Evolutionary conservation across 1,140 invertebrate genomes (phyloP).

Genomic region (Leptopilina boulardi): DNA sequence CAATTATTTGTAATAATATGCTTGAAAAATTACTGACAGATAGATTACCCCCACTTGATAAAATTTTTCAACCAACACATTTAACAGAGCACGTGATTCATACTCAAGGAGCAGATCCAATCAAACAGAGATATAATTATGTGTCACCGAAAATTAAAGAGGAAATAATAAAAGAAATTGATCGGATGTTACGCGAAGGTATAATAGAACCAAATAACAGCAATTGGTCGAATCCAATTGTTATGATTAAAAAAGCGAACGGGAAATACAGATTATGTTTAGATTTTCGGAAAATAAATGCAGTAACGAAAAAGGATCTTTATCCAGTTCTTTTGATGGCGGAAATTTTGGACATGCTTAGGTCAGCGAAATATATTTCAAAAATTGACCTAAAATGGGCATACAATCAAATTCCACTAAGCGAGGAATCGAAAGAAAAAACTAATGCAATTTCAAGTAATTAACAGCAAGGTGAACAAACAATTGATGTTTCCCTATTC

Average conservation of each 20-base stretch:
- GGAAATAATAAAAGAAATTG: background rate
- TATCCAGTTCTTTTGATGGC: background rate
- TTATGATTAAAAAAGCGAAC: background rate
- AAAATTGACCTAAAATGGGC: background rate
- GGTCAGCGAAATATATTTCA: background rate
- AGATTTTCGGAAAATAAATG: background rate
- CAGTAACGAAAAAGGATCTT: background rate
- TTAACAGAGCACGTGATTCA: too few relatives aligned
- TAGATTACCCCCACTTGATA: too few relatives aligned
- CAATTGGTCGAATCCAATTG: background rate
- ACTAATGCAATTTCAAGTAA: too few relatives aligned
- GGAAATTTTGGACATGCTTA: background rate
- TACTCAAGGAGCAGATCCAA: too few relatives aligned
- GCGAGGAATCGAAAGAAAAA: constrained; percentile 8
- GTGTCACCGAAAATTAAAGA: background rate
- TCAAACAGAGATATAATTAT: background rate
- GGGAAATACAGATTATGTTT: background rate
- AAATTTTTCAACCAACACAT: too few relatives aligned
- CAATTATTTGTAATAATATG: too few relatives aligned
- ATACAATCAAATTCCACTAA: background rate
- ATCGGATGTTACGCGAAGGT: constrained; percentile 48
- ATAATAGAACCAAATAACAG: constrained; percentile 48
- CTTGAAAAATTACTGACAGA: too few relatives aligned
- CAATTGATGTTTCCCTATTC: too few relatives aligned
- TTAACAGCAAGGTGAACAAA: too few relatives aligned